Evolutionary conservation across 1,140 invertebrate genomes (phyloP), one percentile per base, ranked within the genome.

Genomic region (Cylas formicarius): DNA sequence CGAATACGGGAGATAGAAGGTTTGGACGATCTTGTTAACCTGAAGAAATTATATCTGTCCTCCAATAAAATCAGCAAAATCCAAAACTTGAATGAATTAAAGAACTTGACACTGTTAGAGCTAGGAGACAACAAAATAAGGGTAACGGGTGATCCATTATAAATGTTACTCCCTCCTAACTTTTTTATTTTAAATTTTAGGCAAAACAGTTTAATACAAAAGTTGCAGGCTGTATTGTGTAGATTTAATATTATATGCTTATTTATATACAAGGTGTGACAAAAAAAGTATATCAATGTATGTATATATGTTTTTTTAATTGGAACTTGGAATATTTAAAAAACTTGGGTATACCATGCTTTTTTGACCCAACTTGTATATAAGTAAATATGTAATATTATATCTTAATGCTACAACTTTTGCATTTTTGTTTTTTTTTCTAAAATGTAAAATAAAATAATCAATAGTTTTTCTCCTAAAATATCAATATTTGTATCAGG

Each of bases 81-180:
- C 51, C 84, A 97, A 69, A 97, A 97, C 73, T 52, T 99, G 10
- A 77, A 78, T 24, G 79, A 86, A 64, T 67, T 97, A 14, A 74
- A 73, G 4, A 81, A 87, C 37, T 70, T 99, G 7, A 81, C 81
- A 27, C 73, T 90, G 63, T 66, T 99, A 14, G 96, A 99, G 69
- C 67, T 99, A 21, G 96, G 96, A 1, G 90, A 96, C 54, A 99
- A 98, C 68, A 86, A 82, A 68, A 87, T 97, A 52, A 73, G 88
- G 58, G 86, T 86, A 70, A 70, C 70, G 44, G 10, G 17, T 2
- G 13, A 26, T 10, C 6, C 19, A 38, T 6, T 24, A 9, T n/a
- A n/a, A n/a, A n/a, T n/a, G n/a, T n/a, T n/a, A n/a, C n/a, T n/a
- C n/a, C n/a, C n/a, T n/a, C n/a, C n/a, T n/a, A n/a, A n/a, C n/a